These are phyloP conservation scores for Tupaia tana DNA, from an alignment of 2,113 vertebrate species.

Conservation along the genomic window DNA sequence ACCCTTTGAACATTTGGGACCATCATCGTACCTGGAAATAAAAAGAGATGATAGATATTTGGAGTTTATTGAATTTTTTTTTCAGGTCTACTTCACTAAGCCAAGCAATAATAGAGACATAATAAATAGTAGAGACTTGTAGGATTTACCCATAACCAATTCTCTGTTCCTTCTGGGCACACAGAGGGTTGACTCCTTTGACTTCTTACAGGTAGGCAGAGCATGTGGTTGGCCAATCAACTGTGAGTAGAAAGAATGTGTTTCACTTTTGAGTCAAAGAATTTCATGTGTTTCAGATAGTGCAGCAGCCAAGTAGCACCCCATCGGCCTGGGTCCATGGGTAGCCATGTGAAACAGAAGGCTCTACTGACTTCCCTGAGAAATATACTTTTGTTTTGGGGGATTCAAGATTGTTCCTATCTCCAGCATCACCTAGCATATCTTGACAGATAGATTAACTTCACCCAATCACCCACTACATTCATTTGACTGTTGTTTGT, in stretches of 20 bases:
- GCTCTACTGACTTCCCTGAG: background rate
- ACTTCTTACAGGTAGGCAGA: background rate
- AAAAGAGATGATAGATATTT: background rate
- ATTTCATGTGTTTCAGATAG: background rate
- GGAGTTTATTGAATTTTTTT: background rate
- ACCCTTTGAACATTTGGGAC: background rate
- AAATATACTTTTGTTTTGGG: background rate
- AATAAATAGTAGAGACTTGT: background rate
- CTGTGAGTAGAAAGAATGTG: background rate
- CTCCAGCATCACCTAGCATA: background rate
- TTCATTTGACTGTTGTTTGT: background rate
- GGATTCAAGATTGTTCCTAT: background rate
- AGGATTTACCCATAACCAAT: background rate
- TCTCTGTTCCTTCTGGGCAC: background rate
- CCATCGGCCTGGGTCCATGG: background rate
- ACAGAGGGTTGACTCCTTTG: background rate
- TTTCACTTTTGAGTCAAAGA: background rate
- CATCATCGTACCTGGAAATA: background rate
- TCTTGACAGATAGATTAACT: background rate
- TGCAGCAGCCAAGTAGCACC: no score
- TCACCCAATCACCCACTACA: background rate
- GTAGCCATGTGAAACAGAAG: background rate
- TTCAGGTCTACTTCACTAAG: background rate
- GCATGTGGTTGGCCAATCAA: background rate
- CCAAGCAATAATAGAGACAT: background rate